phyloP scores from a whole-genome alignment of 2,113 vertebrate species.

The Charadrius vociferus region DNA sequence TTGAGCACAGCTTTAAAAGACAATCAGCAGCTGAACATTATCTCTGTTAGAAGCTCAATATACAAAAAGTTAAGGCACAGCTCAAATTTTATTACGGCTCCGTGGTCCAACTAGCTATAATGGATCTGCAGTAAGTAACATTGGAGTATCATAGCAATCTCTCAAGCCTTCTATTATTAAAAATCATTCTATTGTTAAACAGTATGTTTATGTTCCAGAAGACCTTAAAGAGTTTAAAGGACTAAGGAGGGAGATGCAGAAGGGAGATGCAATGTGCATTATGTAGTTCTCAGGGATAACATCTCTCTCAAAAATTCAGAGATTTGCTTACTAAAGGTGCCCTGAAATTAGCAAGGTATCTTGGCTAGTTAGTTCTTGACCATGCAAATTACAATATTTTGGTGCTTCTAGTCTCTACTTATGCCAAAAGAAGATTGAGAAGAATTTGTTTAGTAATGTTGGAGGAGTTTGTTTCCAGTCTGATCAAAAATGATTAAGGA shows the following conservation, averaged over 20 bases:
- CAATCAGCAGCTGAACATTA: background rate
- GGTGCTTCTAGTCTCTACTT: background rate
- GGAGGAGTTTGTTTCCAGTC: background rate
- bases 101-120: background rate
- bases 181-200: background rate
- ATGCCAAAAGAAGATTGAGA: background rate
- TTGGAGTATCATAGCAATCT: background rate
- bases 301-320: background rate
- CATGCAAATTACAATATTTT: background rate
- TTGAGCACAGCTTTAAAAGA: background rate
- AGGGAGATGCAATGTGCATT: background rate
- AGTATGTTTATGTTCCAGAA: background rate
- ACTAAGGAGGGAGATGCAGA: background rate
- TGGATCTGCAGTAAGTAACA: background rate
- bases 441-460: background rate
- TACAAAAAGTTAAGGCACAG: background rate
- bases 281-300: background rate
- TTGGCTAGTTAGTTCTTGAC: background rate
- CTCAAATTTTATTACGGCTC: background rate
- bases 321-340: background rate
- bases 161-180: background rate
- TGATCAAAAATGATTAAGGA: background rate
- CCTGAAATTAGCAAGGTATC: background rate
- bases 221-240: background rate
- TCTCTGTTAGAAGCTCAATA: background rate